Conservation (phyloP, 2,113 vertebrate species). For the Phylloscopus trochilus region DNA sequence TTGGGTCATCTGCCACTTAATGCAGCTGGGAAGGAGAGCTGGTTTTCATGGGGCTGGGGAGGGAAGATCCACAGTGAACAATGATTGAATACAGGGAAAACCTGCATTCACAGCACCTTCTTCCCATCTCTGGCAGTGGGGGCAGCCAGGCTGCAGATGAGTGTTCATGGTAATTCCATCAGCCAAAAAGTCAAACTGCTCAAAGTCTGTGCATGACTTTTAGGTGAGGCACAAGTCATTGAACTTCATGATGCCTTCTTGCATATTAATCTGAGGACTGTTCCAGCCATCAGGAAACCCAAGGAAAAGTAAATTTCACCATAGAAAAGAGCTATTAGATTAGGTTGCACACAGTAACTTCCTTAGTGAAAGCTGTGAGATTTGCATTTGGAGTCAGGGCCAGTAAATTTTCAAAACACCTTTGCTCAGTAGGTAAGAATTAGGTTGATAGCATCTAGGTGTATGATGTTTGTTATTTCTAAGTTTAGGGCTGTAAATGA, state of each 20-base stretch:
- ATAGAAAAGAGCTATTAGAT: background rate
- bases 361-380: background rate
- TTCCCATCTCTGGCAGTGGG: background rate
- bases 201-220: background rate
- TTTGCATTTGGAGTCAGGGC: background rate
- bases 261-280: background rate
- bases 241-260: background rate
- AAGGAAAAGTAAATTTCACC: background rate
- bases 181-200: background rate
- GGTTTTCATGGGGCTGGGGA: background rate
- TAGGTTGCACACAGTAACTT: background rate
- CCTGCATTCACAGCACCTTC: background rate
- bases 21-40: background rate
- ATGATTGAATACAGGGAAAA: background rate
- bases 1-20: background rate
- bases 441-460: background rate
- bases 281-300: background rate
- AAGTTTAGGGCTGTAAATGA: background rate
- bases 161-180: fast-evolving
- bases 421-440: background rate
- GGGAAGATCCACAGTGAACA: background rate
- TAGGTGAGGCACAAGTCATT: background rate
- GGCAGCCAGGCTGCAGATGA: background rate
- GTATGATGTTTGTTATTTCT: background rate
- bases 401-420: background rate